A percentile compares a stretch with the other conserved stretches of the same genome.
phyloP scores from a whole-genome alignment of 2,888 invertebrate species.

The Cantharis rustica region DNA sequence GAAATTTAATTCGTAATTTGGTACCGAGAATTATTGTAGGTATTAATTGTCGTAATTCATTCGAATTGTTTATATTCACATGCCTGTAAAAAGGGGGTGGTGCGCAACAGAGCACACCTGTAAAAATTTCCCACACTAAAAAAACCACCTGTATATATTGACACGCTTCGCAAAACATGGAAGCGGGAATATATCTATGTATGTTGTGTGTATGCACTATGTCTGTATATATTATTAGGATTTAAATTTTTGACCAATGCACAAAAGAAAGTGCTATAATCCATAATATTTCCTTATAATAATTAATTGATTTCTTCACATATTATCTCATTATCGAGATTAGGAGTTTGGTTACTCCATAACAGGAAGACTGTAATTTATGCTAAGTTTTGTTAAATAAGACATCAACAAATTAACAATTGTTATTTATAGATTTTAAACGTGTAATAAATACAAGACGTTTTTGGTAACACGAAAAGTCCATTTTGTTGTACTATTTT shows the following conservation, averaged over 20 bases:
- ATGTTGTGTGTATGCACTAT: neutral
- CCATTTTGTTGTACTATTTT: neutral
- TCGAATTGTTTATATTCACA: slow-evolving; percentile 20
- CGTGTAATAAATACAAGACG: neutral
- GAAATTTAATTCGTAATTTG: neutral
- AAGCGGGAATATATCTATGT: neutral
- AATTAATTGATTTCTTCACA: neutral
- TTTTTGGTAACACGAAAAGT: neutral
- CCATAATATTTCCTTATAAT: no score
- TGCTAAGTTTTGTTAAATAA: neutral
- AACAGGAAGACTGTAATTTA: neutral
- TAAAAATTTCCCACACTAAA: slow-evolving; percentile 42
- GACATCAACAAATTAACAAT: neutral
- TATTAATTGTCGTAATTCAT: slow-evolving; percentile 11
- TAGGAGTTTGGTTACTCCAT: neutral
- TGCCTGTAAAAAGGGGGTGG: slow-evolving; percentile 12
- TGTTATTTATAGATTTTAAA: neutral
- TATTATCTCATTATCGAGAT: neutral
- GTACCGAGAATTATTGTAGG: neutral
- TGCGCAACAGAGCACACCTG: slow-evolving; percentile 38
- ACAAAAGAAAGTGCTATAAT: no score
- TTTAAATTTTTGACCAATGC: neutral
- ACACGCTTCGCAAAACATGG: slow-evolving; percentile 39
- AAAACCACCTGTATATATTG: slow-evolving; percentile 39
- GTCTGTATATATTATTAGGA: neutral